A percentile compares a stretch with the other conserved stretches of the same genome.
phyloP scores from a whole-genome alignment of 2,888 invertebrate genomes.

The Chloromyia formosa region DNA sequence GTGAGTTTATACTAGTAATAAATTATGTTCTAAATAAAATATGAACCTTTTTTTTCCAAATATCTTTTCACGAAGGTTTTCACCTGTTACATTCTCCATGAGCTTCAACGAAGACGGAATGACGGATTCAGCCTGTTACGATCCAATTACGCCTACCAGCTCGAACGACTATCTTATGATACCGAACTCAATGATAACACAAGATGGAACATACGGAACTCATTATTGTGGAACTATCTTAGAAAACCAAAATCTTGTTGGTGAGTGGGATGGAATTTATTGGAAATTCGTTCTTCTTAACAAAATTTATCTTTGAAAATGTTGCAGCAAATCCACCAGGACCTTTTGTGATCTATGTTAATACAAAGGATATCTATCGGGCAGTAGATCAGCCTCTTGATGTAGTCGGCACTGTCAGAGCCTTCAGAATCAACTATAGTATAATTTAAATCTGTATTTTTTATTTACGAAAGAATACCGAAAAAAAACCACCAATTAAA shows the following conservation, averaged over 20 bases:
- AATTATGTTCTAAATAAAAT: background rate
- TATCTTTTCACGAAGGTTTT: background rate
- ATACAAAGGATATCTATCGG: background rate
- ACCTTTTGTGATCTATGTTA: slow-evolving; percentile 7
- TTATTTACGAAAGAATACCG: too few species aligned
- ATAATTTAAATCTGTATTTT: background rate
- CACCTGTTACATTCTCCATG: slow-evolving; percentile 3
- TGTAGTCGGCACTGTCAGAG: background rate
- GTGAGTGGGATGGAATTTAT: slow-evolving; percentile 23
- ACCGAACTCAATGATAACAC: slow-evolving; percentile 62
- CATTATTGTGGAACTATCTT: slow-evolving; percentile 59
- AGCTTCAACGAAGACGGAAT: background rate
- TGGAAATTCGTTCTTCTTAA: background rate
- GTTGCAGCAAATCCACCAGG: slow-evolving; percentile 26
- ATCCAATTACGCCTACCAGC: slow-evolving; percentile 66
- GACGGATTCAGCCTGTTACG: slow-evolving; percentile 67
- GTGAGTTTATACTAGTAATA: slow-evolving; percentile 50
- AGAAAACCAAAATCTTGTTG: slow-evolving; percentile 52
- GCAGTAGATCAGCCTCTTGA: background rate
- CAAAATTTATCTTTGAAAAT: background rate
- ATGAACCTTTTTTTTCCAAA: background rate
- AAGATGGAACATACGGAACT: slow-evolving; percentile 62
- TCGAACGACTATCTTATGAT: slow-evolving; percentile 68
- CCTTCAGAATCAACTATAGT: slow-evolving; percentile 9
- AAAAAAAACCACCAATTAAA: too few species aligned